phyloP scores from a whole-genome alignment of 2,113 vertebrate species.

The Cercocebus atys region DNA sequence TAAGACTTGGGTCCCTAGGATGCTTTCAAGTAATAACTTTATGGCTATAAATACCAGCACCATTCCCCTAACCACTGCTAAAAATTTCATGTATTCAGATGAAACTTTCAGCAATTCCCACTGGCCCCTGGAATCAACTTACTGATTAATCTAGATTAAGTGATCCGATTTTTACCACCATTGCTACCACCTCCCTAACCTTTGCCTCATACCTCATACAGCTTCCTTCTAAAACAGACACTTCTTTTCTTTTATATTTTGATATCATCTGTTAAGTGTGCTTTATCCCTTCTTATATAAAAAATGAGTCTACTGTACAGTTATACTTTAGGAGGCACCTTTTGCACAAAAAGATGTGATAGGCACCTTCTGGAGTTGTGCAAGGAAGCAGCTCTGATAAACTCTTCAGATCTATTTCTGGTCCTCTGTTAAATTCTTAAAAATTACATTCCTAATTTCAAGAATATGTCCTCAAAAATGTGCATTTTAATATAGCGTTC shows the following conservation, averaged over 20 bases:
- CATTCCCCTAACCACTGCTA: neutral
- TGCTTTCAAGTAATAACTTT: neutral
- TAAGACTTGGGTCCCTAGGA: neutral
- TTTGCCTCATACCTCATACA: neutral
- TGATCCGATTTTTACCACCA: neutral
- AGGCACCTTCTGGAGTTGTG: neutral
- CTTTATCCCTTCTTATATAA: neutral
- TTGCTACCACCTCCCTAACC: neutral
- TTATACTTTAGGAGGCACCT: neutral
- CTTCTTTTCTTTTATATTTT: constrained; percentile 31
- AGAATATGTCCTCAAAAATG: constrained; percentile 16
- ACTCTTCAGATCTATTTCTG: constrained; percentile 35
- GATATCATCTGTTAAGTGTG: neutral
- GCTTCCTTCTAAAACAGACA: neutral
- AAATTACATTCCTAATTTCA: constrained; percentile 37
- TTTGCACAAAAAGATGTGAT: neutral
- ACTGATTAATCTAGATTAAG: neutral
- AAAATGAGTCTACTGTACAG: neutral
- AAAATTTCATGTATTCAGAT: constrained; percentile 26
- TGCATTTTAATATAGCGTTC: neutral
- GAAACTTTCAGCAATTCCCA: constrained; percentile 16
- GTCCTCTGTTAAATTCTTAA: constrained; percentile 20
- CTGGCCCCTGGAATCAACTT: neutral
- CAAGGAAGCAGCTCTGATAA: constrained; percentile 6
- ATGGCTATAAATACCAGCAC: constrained; percentile 6